Evolutionary conservation across 1,140 invertebrate genomes (phyloP).

Genomic region (Oscheius sp.): DNA sequence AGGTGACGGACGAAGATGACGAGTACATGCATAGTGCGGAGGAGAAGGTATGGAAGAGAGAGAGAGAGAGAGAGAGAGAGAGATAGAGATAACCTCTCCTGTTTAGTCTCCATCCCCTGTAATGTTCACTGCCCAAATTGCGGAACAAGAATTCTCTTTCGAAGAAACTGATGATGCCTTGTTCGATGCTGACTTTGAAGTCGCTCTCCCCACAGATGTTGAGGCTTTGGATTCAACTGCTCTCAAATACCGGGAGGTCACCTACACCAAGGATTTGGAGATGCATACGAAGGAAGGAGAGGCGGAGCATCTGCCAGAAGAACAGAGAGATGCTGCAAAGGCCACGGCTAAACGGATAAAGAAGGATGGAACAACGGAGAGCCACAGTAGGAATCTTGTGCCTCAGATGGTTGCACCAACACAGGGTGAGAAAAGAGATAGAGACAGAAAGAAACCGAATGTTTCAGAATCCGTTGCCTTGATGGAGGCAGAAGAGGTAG

Average conservation of each 20-base stretch:
- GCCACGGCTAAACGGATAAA: conserved; percentile 5
- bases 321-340: conserved; percentile 13
- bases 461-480: neutral
- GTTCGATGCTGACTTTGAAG: conserved; percentile 25
- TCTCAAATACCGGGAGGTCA: conserved; percentile 16
- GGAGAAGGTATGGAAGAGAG: neutral
- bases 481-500: neutral
- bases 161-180: conserved; percentile 31
- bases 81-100: neutral
- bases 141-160: conserved; percentile 7
- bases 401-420: neutral
- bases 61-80: too few relatives aligned
- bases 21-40: too few relatives aligned
- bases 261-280: conserved; percentile 21
- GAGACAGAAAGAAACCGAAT: neutral
- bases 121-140: conserved; percentile 10
- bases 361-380: conserved; percentile 17
- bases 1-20: too few relatives aligned
- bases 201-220: neutral
- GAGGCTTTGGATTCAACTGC: conserved; percentile 7
- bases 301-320: conserved; percentile 13
- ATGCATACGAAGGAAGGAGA: conserved; percentile 8
- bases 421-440: neutral
- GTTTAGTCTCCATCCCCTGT: conserved; percentile 25
- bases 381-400: neutral